phyloP scores from a whole-genome alignment of 2,888 invertebrate species.

The Erpobdella octoculata region DNA sequence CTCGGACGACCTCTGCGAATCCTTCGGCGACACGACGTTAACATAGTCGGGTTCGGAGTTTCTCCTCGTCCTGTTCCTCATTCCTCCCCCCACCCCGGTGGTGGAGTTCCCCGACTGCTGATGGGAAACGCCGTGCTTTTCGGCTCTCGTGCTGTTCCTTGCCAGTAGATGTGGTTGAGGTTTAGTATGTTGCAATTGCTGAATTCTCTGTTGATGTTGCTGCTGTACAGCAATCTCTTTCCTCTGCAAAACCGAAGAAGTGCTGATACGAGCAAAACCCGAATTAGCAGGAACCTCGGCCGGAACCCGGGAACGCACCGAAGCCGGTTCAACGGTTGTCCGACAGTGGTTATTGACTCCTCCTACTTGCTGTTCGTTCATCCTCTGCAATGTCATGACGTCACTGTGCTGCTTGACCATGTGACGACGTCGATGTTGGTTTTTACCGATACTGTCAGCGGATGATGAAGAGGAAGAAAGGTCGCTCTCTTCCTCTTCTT shows the following conservation, averaged over 20 bases:
- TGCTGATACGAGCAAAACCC: neutral
- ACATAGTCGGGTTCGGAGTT: slow-evolving; percentile 49
- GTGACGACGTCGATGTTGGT: neutral
- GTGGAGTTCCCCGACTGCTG: neutral
- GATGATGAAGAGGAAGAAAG: slow-evolving; percentile 5
- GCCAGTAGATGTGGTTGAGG: neutral
- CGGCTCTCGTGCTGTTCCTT: neutral
- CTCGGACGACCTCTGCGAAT: neutral
- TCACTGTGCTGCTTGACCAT: neutral
- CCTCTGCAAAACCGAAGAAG: slow-evolving; percentile 6
- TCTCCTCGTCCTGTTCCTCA: slow-evolving; percentile 25
- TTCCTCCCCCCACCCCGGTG: neutral
- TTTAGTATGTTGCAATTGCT: neutral
- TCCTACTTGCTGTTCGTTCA: neutral
- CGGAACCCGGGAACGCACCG: neutral
- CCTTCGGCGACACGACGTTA: slow-evolving; percentile 36
- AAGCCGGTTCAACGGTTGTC: neutral
- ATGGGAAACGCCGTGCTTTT: slow-evolving; percentile 12
- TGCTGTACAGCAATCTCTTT: neutral
- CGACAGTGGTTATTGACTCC: neutral
- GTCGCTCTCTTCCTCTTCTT: slow-evolving; percentile 2
- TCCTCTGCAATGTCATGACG: slow-evolving; percentile 3
- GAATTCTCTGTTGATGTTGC: neutral
- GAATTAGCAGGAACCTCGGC: neutral
- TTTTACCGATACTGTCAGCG: neutral